Evolutionary conservation across 1,140 invertebrate genomes (phyloP).

Genomic region (Drosophila saltans): DNA sequence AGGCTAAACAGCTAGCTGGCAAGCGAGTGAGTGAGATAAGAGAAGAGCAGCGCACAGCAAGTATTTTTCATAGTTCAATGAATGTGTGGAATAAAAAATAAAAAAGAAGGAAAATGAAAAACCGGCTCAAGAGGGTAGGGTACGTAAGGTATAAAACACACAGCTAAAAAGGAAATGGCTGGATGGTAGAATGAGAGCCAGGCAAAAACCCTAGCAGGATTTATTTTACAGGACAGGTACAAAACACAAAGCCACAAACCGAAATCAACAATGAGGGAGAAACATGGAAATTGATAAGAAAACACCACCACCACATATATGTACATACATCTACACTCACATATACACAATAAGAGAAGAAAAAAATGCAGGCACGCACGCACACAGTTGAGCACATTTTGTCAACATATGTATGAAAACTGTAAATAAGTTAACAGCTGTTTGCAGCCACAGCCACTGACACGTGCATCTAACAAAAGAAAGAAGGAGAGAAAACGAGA

Average conservation of each 20-base stretch:
- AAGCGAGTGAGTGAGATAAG: conserved; percentile 8
- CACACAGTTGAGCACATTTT: conserved; percentile 44
- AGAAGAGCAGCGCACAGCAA: conserved; percentile 8
- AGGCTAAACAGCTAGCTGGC: conserved; percentile 1
- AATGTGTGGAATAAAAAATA: conserved; percentile 4
- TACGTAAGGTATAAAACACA: background rate
- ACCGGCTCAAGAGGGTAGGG: conserved; percentile 12
- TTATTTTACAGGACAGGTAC: conserved; percentile 43
- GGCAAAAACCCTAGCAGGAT: conserved; percentile 13
- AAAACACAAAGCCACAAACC: conserved; percentile 26
- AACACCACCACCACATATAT: conserved; percentile 39
- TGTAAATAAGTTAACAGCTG: conserved; percentile 81
- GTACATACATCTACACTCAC: conserved; percentile 8
- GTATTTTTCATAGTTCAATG: conserved; percentile 21
- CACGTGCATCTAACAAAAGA: conserved; percentile 57
- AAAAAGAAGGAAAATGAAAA: conserved; percentile 5
- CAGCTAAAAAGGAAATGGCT: conserved; percentile 23
- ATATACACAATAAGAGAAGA: background rate
- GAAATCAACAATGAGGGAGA: conserved; percentile 22
- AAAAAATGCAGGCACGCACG: conserved; percentile 3
- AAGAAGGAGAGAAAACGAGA: conserved; percentile 32
- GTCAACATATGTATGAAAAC: conserved; percentile 75
- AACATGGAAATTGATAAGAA: conserved; percentile 8
- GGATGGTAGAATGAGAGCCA: background rate
- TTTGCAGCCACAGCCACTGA: conserved; percentile 66